phyloP scores from a whole-genome alignment of 2,113 vertebrate species.

The Pluvianellus socialis region DNA sequence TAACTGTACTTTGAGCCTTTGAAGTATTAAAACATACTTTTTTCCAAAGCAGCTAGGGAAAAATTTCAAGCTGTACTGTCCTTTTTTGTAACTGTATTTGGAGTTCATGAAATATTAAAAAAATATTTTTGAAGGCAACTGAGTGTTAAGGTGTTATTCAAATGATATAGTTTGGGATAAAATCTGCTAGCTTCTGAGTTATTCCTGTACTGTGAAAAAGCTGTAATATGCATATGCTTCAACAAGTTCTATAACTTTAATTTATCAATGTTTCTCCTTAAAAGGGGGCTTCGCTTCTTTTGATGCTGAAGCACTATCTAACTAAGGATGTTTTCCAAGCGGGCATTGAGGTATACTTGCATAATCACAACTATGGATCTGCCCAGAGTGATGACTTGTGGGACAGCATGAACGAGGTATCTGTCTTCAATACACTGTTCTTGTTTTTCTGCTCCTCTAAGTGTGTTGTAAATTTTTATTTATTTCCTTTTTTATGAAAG shows the following conservation, averaged over 20 bases:
- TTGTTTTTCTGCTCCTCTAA: not conserved
- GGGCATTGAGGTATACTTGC: constrained; percentile 84
- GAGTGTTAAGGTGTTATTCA: not conserved
- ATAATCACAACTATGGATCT: constrained; percentile 78
- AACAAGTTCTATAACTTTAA: not conserved
- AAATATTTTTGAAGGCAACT: not conserved
- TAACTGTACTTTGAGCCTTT: not conserved
- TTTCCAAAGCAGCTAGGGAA: not conserved
- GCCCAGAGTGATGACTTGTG: constrained; percentile 86
- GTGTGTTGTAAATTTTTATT: not conserved
- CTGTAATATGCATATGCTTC: not conserved
- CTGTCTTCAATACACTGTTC: not conserved
- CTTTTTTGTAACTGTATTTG: not conserved
- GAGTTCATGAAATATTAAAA: not conserved
- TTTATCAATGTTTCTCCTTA: not conserved
- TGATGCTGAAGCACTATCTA: constrained; percentile 89
- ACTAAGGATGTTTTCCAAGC: constrained; percentile 82
- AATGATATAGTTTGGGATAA: not conserved
- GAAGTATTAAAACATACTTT: not conserved
- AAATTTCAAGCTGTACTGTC: not conserved
- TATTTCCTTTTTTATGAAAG: not conserved
- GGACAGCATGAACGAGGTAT: constrained; percentile 90
- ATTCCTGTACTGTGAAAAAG: not conserved
- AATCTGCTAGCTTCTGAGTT: not conserved
- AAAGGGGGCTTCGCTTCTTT: constrained; percentile 90